These are phyloP conservation scores for Xestia c-nigrum DNA, from an alignment of 2,888 invertebrate genomes.

Conservation along the genomic window DNA sequence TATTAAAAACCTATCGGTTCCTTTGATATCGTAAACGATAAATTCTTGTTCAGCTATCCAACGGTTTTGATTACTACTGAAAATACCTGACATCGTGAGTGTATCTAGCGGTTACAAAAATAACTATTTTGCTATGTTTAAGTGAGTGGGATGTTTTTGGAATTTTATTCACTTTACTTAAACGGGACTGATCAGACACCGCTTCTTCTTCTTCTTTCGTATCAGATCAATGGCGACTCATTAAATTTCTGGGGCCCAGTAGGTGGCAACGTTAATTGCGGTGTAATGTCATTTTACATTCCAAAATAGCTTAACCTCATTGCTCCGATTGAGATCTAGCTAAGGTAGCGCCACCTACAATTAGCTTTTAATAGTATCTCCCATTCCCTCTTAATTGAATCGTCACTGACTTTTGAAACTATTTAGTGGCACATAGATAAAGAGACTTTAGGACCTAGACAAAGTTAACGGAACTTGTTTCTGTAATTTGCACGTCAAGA, in stretches of 20 bases:
- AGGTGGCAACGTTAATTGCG: no score
- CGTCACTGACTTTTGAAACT: background rate
- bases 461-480: background rate
- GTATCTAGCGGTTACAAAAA: constrained; percentile 9
- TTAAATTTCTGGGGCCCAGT: background rate
- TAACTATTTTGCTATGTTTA: constrained; percentile 12
- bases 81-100: constrained; percentile 18
- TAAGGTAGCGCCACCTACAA: background rate
- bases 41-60: constrained; percentile 41
- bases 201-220: background rate
- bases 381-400: background rate
- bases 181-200: background rate
- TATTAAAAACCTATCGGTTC: constrained; percentile 54
- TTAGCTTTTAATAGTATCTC: background rate
- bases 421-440: background rate
- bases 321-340: background rate
- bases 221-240: background rate
- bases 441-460: background rate
- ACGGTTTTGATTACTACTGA: constrained; percentile 33
- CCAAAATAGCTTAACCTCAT: background rate
- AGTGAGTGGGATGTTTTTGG: background rate
- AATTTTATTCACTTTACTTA: background rate
- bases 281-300: background rate
- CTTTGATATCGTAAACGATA: constrained; percentile 51
- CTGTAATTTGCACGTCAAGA: background rate